Evolutionary conservation across 2,113 vertebrate genomes (phyloP).

Genomic region (Jacana jacana): DNA sequence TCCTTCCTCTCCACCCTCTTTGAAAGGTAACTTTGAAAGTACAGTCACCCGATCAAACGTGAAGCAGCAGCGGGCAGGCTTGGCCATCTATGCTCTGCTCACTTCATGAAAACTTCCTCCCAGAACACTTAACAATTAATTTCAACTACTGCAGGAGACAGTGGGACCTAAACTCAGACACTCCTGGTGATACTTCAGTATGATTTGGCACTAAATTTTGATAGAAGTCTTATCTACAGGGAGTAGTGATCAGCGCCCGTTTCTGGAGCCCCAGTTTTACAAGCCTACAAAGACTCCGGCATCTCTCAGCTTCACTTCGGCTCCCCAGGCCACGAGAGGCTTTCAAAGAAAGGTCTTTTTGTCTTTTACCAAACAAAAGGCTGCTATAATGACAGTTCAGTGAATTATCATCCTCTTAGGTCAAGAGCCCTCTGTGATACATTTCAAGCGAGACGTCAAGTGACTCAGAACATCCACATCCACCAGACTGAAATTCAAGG

Average conservation of each 20-base stretch:
- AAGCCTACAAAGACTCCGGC: not conserved
- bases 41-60: not conserved
- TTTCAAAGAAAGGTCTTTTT: not conserved
- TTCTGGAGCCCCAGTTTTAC: not conserved
- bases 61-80: not conserved
- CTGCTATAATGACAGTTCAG: not conserved
- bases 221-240: not conserved
- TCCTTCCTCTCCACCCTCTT: not conserved
- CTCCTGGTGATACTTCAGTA: not conserved
- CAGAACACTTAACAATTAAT: not conserved
- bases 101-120: not conserved
- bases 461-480: not conserved
- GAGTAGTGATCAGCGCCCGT: no score
- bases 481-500: not conserved
- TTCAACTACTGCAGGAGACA: not conserved
- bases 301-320: not conserved
- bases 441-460: not conserved
- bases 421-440: not conserved
- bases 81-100: not conserved
- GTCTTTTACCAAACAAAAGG: not conserved
- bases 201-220: not conserved
- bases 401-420: not conserved
- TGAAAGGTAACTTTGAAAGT: not conserved
- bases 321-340: rapidly evolving
- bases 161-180: not conserved